Base-by-base conservation (phyloP, 2,797 vertebrate species). In the Lepilemur ruficaudatus region DNA sequence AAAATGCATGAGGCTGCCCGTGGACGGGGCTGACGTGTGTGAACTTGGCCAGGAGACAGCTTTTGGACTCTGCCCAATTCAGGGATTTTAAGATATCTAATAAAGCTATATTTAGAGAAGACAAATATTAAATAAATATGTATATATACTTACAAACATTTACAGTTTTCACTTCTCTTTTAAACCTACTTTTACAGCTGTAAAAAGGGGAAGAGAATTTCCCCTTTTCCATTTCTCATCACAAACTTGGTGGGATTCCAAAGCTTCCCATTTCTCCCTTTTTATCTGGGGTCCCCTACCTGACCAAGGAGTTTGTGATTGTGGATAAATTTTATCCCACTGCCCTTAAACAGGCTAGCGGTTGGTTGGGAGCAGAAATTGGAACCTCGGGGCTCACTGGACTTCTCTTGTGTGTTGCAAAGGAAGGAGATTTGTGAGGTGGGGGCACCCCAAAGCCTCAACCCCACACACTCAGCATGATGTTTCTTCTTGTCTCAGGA, bases 1-100 rank as follows among this genome's bases (percentile, higher is more conserved):
- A 96, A 84, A 95, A 94, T 50, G 86, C 55, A 18, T 20, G 87
- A 59, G 46, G 52, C 10, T 76, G 78, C 67, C 59, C 17, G 0
- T 5, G 65, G 25, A 79, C 35, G 59, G 73, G 81, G 94, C 93
- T 46, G 65, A 32, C 4, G 17, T 20, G 7, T n/a, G 38, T 48
- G 90, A 75, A 93, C 85, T 92, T 85, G n/a, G 95, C 25, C 90
- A 10, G 63, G 41, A 94, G 88, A 78, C 0, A 50, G 86, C 30
- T 76, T 90, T 67, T 83, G 80, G 82, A 46, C 6, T 48, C 57
- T 70, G 61, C 70, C 87, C 76, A 43, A 46, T 59, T 46, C 70
- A 17, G 17, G 55, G 63, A 23, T 43, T 89, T 95, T 67, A 73
- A 59, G 67, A 73, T 22, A 41, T 38, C 43, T 69, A 38, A 22